Evolutionary conservation across 2,888 invertebrate species (phyloP).

Genomic region (Rhodophaea formosa): DNA sequence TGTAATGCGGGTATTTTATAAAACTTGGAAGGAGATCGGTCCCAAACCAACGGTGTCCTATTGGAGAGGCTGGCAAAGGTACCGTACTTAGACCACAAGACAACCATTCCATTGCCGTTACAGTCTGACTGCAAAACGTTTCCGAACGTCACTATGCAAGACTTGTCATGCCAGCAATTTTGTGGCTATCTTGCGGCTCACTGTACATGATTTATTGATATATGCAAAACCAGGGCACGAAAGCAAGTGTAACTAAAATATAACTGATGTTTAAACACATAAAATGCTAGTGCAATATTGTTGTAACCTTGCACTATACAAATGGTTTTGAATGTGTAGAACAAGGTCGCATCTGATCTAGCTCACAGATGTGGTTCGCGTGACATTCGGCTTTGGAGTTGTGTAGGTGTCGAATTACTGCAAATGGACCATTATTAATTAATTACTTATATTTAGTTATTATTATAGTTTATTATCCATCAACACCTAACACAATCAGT

Average conservation of each 20-base stretch:
- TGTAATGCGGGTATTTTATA: too few relatives aligned
- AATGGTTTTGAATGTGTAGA: constrained; percentile 8
- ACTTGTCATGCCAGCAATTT: background rate
- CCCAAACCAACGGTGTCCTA: too few relatives aligned
- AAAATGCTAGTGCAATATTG: background rate
- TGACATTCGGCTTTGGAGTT: background rate
- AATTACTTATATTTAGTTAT: background rate
- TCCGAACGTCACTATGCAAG: background rate
- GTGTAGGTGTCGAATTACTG: background rate
- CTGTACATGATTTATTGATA: background rate
- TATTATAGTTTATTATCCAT: too few relatives aligned
- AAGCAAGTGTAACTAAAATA: background rate
- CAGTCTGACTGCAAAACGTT: background rate
- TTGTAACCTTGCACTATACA: background rate
- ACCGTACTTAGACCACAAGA: too few relatives aligned
- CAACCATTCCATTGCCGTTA: too few relatives aligned
- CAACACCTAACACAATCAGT: too few relatives aligned
- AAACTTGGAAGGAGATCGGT: too few relatives aligned
- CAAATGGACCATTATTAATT: background rate
- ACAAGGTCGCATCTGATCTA: background rate
- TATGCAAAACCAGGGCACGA: background rate
- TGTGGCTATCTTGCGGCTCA: background rate
- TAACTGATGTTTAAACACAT: background rate
- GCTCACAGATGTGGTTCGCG: background rate
- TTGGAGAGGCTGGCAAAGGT: too few relatives aligned